These are phyloP conservation scores for Macaria notata DNA, from an alignment of 2,888 invertebrate genomes.

Conservation along the genomic window DNA sequence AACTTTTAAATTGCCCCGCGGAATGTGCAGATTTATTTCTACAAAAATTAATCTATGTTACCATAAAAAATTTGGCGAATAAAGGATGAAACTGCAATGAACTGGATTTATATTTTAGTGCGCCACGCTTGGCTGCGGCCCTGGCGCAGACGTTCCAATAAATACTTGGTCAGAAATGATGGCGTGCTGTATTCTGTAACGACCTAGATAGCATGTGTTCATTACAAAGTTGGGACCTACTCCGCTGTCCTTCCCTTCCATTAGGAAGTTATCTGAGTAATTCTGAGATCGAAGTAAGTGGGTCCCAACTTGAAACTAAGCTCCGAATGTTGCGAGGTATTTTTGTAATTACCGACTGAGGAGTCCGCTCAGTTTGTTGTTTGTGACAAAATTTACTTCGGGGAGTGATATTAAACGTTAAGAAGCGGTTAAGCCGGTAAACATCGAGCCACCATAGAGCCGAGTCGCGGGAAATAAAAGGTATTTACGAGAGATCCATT, in stretches of 20 bases:
- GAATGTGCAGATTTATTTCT: conserved; percentile 13
- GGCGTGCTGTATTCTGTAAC: conserved; percentile 30
- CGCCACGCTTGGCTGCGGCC: conserved; percentile 40
- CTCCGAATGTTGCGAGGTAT: conserved; percentile 29
- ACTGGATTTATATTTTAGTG: conserved; percentile 45
- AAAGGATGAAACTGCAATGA: conserved; percentile 42
- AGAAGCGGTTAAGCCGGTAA: conserved; percentile 39
- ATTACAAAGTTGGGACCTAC: conserved; percentile 40
- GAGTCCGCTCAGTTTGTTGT: conserved; percentile 15
- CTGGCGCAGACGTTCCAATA: conserved; percentile 38
- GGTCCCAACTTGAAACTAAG: conserved; percentile 28
- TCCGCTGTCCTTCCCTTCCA: conserved; percentile 35
- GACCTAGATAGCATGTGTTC: conserved; percentile 38
- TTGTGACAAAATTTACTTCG: conserved; percentile 22
- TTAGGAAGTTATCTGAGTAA: conserved; percentile 38
- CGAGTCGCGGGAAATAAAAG: conserved; percentile 51
- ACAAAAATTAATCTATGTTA: conserved; percentile 11
- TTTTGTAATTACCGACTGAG: conserved; percentile 26
- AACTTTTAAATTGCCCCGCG: conserved; percentile 10
- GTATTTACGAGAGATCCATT: conserved; percentile 55
- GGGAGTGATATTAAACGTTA: conserved; percentile 33
- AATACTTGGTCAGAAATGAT: conserved; percentile 39
- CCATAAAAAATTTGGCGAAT: conserved; percentile 37
- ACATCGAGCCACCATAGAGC: conserved; percentile 40
- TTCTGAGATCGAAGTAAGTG: conserved; percentile 36